Evolutionary conservation across 2,888 invertebrate species (phyloP), one percentile per base, ranked within the genome.

Genomic region (Uloborus plumipes): DNA sequence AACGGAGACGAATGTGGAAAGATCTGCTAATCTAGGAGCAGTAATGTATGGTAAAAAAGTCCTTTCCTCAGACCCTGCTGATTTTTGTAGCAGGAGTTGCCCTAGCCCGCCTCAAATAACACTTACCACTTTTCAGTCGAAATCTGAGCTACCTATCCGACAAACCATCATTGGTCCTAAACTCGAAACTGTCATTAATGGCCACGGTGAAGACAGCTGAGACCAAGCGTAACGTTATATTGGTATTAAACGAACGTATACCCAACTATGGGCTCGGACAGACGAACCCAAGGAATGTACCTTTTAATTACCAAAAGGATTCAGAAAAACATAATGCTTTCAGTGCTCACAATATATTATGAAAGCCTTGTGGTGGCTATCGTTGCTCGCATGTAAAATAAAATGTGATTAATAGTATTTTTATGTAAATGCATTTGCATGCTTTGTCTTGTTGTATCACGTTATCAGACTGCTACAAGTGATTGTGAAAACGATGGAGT

Each of bases 91-190:
- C 14, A 65, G 71, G n/a, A 74, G 75, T 16, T 26, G 55, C 22
- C 76, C 76, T 0, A 55, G 75, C 51, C 76, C 82, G 39, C 72
- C 82, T 39, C 82, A 76, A 62, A 77, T 83, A 4, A 83, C 77
- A 18, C 73, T 83, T 20, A 77, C 83, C 18, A 83, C 83, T 18
- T 83, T 83, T 58, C 83, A 83, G 73, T 82, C 82, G 13, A 82
- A 82, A 53, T 83, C 83, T 16, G 83, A 83, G 59, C 72, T 83
- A 51, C 83, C 83, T 22, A 83, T 83, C n/a, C 83, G 83, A n/a
- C 83, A 73, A 20, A 75, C 83, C 26, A 77, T 83, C 49, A 83
- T 83, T 49, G 77, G 77, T 22, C 83, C 83, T 18, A 83, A 83
- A 61, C 76, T 83, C 22, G 83, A 83, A 55, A 83, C 83, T 65